phyloP scores from a whole-genome alignment of 2,797 vertebrate species.

The Myotis daubentonii region DNA sequence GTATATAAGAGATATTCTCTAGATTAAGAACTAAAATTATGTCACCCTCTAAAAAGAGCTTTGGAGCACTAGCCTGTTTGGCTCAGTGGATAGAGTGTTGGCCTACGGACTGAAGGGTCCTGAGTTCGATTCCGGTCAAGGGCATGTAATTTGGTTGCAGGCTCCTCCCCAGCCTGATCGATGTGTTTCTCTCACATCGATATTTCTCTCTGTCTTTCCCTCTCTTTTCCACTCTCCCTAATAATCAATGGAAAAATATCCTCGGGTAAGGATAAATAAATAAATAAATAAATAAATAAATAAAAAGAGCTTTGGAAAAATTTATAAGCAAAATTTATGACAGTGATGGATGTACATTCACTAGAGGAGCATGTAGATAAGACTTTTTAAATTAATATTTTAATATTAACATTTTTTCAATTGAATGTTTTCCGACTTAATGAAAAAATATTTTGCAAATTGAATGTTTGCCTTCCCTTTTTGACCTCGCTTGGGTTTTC shows the following conservation, averaged over 20 bases:
- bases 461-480: constrained; percentile 33
- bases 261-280: too few relatives aligned
- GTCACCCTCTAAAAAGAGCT: neutral
- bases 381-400: constrained; percentile 26
- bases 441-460: constrained; percentile 38
- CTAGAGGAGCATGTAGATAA: neutral
- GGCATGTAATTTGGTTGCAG: too few relatives aligned
- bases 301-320: constrained; percentile 30
- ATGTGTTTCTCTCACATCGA: too few relatives aligned
- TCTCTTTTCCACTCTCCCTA: too few relatives aligned
- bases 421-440: neutral
- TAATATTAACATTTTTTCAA: constrained; percentile 23
- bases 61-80: neutral
- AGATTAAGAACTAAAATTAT: constrained; percentile 45
- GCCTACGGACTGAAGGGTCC: too few relatives aligned
- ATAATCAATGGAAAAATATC: too few relatives aligned
- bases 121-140: too few relatives aligned
- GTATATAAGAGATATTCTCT: neutral
- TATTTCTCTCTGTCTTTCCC: too few relatives aligned
- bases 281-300: too few relatives aligned
- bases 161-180: too few relatives aligned
- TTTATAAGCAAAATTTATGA: constrained; percentile 5
- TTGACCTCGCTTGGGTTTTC: neutral
- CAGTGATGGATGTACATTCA: neutral
- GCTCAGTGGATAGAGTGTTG: too few relatives aligned